A percentile compares a stretch with the other conserved stretches of the same genome.
Conservation (phyloP, 92 coral and sea anemone species). For the Porites rus region DNA sequence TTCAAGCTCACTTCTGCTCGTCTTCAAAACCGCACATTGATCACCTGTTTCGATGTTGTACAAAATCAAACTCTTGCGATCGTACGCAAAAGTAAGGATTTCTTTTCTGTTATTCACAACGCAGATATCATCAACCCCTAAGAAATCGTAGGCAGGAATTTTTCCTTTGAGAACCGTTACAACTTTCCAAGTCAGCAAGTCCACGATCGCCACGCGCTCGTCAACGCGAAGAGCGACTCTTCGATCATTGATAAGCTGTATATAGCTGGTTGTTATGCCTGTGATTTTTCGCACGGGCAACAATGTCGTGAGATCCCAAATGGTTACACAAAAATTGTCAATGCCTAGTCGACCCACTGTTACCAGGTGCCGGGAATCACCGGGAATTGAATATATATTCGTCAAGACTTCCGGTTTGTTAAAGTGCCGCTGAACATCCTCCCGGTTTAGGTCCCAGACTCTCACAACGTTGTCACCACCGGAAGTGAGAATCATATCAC, state of each 20-base stretch:
- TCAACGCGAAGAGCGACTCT: conserved; percentile 79
- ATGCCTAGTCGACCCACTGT: conserved; percentile 87
- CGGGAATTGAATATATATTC: conserved; percentile 74
- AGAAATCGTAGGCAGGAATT: conserved; percentile 66
- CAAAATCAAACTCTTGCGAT: conserved; percentile 61
- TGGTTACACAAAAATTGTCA: conserved; percentile 73
- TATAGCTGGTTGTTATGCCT: conserved; percentile 71
- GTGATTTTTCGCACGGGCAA: conserved; percentile 81
- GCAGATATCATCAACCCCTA: conserved; percentile 75
- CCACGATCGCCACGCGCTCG: conserved; percentile 71
- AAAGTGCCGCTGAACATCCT: conserved; percentile 53
- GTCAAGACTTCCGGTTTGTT: conserved; percentile 74
- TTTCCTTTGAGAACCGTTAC: conserved; percentile 74
- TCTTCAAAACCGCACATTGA: conserved; percentile 58
- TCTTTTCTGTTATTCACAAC: conserved; percentile 65
- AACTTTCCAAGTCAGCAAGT: conserved; percentile 73
- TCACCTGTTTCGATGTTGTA: conserved; percentile 87
- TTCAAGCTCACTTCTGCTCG: conserved; percentile 49
- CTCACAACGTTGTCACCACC: conserved; percentile 81
- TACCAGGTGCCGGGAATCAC: conserved; percentile 71
- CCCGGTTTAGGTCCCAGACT: conserved; percentile 85
- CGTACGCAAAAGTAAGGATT: conserved; percentile 72
- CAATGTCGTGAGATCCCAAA: conserved; percentile 79
- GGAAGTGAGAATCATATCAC: conserved; percentile 76
- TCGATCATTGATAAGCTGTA: conserved; percentile 71